Evolutionary conservation across 2,888 invertebrate species (phyloP).

Genomic region (Mesopsocus fuscifrons): DNA sequence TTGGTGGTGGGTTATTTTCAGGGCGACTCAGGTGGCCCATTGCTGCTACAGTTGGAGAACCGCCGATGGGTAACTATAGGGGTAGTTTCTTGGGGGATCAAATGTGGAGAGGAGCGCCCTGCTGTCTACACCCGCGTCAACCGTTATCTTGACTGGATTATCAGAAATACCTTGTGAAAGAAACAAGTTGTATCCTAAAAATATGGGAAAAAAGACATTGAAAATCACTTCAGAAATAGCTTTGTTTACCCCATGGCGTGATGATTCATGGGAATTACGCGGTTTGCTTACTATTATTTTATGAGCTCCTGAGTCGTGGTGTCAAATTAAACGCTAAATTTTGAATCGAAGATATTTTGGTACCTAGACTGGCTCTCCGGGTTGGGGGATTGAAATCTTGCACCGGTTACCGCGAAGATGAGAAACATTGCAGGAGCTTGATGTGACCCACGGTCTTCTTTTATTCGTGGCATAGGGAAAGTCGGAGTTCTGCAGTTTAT

Average conservation of each 20-base stretch:
- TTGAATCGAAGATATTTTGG: too few relatives aligned
- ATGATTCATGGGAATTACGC: not conserved
- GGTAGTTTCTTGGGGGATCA: constrained; percentile 70
- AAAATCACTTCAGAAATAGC: not conserved
- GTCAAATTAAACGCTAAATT: not conserved
- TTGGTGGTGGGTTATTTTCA: too few relatives aligned
- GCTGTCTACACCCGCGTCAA: constrained; percentile 63
- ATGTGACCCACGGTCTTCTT: too few relatives aligned
- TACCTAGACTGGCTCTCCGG: too few relatives aligned
- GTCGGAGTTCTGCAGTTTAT: too few relatives aligned
- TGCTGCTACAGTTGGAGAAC: constrained; percentile 51
- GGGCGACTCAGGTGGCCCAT: constrained; percentile 74
- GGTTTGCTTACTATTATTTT: not conserved
- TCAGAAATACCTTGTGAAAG: constrained; percentile 23
- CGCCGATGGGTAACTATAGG: constrained; percentile 61
- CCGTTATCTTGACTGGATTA: constrained; percentile 51
- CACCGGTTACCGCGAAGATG: too few relatives aligned
- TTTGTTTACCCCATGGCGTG: not conserved
- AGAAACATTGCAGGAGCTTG: too few relatives aligned
- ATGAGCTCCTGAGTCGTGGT: not conserved
- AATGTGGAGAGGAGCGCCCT: constrained; percentile 59
- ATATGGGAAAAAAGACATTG: not conserved
- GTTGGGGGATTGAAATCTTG: too few relatives aligned
- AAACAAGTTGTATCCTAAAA: not conserved
- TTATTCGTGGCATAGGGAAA: too few relatives aligned